Percentiles rank a stretch among this genome's conserved stretches.
Conservation (phyloP, 2,113 vertebrate species). For the Prunella fulvescens region DNA sequence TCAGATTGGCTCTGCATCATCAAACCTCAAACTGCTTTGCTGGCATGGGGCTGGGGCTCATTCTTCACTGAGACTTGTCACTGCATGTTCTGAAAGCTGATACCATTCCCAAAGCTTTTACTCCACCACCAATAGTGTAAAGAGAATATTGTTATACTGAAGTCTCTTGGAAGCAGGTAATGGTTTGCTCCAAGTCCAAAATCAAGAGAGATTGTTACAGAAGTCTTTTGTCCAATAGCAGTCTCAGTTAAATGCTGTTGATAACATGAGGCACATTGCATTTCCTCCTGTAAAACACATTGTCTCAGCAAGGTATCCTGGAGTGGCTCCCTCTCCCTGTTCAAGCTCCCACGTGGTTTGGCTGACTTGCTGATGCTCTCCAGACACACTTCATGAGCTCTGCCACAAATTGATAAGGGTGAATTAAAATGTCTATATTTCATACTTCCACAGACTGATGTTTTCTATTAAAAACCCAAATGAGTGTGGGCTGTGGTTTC, state of each 20-base stretch:
- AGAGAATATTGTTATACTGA: neutral
- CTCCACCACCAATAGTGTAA: accelerated
- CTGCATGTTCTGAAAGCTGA: neutral
- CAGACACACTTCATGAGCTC: neutral
- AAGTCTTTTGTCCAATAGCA: neutral
- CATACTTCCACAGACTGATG: neutral
- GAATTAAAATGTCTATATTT: slow-evolving; percentile 17
- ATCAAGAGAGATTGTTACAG: neutral
- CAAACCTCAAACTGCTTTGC: neutral
- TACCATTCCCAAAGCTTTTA: neutral
- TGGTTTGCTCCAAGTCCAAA: neutral
- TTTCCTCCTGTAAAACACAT: neutral
- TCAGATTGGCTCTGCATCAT: neutral
- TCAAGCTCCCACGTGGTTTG: neutral
- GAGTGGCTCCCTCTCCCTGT: neutral
- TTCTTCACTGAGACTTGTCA: neutral
- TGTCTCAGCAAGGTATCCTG: neutral
- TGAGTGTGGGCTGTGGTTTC: neutral
- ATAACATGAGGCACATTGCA: neutral
- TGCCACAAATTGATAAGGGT: neutral
- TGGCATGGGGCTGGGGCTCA: neutral
- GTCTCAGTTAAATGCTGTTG: neutral
- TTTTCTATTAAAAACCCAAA: slow-evolving; percentile 29
- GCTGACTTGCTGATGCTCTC: neutral
- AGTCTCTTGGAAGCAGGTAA: neutral